phyloP scores from a whole-genome alignment of 2,113 vertebrate genomes.

The Tragelaphus strepsiceros region DNA sequence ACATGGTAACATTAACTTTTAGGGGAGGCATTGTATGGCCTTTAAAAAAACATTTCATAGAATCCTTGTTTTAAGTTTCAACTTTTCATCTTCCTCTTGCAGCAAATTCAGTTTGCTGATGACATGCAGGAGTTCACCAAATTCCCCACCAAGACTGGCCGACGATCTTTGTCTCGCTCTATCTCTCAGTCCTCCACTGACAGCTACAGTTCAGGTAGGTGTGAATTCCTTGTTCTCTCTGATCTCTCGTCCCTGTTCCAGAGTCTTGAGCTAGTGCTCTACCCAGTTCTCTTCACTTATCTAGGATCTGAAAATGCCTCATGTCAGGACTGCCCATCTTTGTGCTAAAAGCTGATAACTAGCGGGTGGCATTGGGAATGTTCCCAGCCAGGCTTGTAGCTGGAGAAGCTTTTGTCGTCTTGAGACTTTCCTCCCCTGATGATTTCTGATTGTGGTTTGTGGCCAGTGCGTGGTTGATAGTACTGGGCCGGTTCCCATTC shows the following conservation, averaged over 20 bases:
- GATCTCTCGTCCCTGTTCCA: background rate
- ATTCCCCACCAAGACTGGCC: constrained; percentile 95
- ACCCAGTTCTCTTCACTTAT: background rate
- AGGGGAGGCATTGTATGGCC: background rate
- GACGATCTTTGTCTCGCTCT: constrained; percentile 94
- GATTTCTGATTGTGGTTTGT: constrained; percentile 22
- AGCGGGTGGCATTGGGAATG: background rate
- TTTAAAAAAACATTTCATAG: constrained; percentile 21
- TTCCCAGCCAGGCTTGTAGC: background rate
- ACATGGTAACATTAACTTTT: background rate
- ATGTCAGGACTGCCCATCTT: background rate
- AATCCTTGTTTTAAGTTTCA: background rate
- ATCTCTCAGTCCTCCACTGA: constrained; percentile 99
- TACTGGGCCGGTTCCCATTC: background rate
- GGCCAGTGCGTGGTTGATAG: background rate
- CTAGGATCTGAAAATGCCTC: background rate
- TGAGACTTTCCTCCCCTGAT: background rate
- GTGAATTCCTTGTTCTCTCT: background rate
- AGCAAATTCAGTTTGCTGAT: constrained; percentile 98
- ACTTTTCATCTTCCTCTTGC: constrained; percentile 38
- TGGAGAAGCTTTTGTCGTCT: background rate
- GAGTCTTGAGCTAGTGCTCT: background rate
- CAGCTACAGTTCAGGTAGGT: constrained; percentile 98
- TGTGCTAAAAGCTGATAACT: background rate
- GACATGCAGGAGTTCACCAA: constrained; percentile 99